Evolutionary conservation across 2,113 vertebrate species (phyloP), one percentile per base, ranked within the genome.

Genomic region (Ariopsis seemanni): DNA sequence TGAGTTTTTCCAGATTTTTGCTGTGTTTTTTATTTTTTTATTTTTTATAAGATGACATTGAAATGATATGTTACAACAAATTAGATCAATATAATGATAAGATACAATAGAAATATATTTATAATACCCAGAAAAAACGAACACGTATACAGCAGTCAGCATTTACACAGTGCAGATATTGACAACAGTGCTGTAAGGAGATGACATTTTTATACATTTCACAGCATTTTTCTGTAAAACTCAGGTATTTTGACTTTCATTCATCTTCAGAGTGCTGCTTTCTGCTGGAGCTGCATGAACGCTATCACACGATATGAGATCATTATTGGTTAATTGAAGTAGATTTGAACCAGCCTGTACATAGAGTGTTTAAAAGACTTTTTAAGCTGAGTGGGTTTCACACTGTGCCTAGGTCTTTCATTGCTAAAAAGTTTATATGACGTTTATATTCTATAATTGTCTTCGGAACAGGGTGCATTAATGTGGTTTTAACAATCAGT

Each of bases 291-390:
- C n/a, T 30, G 30, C 15, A 58, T 11, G 55, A 58, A 80, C 10
- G 48, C 18, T 48, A 0, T 22, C 2, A 72, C 17, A 22, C 4
- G 7, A 74, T 22, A 52, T 25, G 17, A 79, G n/a, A 27, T 80
- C 58, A 18, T 58, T 27, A 27, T 55, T 78, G 12, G 18, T 34
- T 20, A 18, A 30, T 81, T 58, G 60, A 30, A 60, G n/a, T 57
- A 57, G 52, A 58, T 17, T 79, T 57, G 17, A 58, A 30, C 7
- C 53, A 58, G 11, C 8, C 48, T 30, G 17, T 7, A 17, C 18
- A 4, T 18, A 57, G n/a, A 8, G n/a, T 58, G 52, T 50, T 27
- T 90, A 85, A 9, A 83, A 85, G 53, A 58, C 89, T 85, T 90
- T 22, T 83, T 25, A 65, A 11, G 11, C 81, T 48, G 5, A 30